Base-by-base conservation (phyloP, 1,140 invertebrate species). In the Drosophila navojoa region DNA sequence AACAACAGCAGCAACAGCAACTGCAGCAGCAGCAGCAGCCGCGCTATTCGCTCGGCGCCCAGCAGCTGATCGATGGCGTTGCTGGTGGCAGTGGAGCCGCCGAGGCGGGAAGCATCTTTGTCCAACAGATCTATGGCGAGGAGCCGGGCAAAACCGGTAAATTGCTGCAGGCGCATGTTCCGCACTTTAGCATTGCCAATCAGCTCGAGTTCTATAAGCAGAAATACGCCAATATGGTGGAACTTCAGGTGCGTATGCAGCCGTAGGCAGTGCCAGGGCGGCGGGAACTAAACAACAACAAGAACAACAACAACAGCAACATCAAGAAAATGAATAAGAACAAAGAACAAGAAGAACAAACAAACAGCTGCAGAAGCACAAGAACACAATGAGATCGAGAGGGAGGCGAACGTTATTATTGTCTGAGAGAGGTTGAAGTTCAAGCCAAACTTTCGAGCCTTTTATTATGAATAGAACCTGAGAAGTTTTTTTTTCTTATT, bases 141-240 rank as follows among this genome's bases (percentile, higher is more conserved):
- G 90, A 85, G 29, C 67, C 60, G n/a, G 70, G 69, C 35, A 74
- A 79, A 40, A 66, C 71, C 32, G 72, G 75, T 58, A 72, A 91
- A 71, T 72, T 91, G 68, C 80, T 91, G 66, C 90, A 91, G 64
- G 79, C 82, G 13, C 90, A 91, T 77, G 87, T 90, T 38, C 87
- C 90, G 45, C 86, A 91, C 42, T 91, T 91, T 49, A 81, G 79
- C 72, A 90, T 91, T 53, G 85, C 87, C 53, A 90, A 84, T 53
- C 86, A 79, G 47, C 57, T 85, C 59, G 90, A 91, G 71, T 82
- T 90, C 54, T 91, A 91, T 79, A 85, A 89, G 73, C 82, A 87
- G 76, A 91, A 91, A 63, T 91, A 90, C 74, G 79, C 74, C 59
- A 91, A 91, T 79, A 91, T 91, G 87, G 90, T 90, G 84, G 90